Conservation (phyloP, 2,888 invertebrate species). For the Caenorhabditis afra region DNA sequence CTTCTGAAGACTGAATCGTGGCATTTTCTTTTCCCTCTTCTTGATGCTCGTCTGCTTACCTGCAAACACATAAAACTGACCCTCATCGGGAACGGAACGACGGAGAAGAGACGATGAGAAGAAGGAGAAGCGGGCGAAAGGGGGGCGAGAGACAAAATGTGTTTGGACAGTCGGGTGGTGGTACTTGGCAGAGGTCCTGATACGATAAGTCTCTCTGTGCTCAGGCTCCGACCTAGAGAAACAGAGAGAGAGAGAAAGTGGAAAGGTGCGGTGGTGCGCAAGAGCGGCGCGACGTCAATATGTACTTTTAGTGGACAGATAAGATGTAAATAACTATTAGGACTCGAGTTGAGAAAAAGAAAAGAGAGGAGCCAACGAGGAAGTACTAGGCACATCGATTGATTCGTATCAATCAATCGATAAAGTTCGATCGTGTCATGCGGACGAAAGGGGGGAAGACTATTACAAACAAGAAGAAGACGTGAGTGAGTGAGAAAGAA, state of each 20-base stretch:
- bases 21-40: slow-evolving; percentile 24
- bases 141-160: background rate
- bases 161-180: slow-evolving; percentile 21
- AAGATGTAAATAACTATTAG: slow-evolving; percentile 33
- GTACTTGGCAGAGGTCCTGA: slow-evolving; percentile 28
- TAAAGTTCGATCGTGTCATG: no score
- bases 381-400: background rate
- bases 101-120: background rate
- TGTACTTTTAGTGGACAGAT: slow-evolving; percentile 40
- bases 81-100: background rate
- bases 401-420: no score
- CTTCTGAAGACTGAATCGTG: slow-evolving; percentile 20
- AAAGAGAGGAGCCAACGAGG: background rate
- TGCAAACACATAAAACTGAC: slow-evolving; percentile 9
- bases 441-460: background rate
- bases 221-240: slow-evolving; percentile 9
- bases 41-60: slow-evolving; percentile 2
- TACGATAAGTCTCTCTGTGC: slow-evolving; percentile 16
- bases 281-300: background rate
- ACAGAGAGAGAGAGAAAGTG: slow-evolving; percentile 8
- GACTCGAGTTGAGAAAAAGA: background rate
- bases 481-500: slow-evolving; percentile 1
- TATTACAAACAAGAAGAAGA: no score
- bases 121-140: slow-evolving; percentile 9
- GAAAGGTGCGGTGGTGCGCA: background rate